Conservation (phyloP, 1,140 invertebrate genomes). For the Ceratosolen solmsi region DNA sequence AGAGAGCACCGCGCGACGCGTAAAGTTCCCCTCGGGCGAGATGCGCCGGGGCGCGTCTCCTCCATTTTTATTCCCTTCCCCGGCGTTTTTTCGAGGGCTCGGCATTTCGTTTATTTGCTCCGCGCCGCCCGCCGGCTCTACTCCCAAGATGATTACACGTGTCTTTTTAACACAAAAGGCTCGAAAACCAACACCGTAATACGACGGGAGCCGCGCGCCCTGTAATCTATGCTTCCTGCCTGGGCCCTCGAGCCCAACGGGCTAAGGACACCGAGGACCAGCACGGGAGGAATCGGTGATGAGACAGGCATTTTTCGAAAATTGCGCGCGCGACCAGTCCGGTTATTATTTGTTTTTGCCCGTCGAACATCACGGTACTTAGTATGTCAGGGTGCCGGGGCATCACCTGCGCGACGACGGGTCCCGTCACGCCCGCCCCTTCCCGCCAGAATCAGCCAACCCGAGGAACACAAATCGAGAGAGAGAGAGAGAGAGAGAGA, state of each 20-base stretch:
- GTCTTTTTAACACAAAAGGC: conserved; percentile 75
- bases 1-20: conserved; percentile 5
- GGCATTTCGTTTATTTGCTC: conserved; percentile 55
- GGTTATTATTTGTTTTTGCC: conserved; percentile 72
- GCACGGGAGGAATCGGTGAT: conserved; percentile 62
- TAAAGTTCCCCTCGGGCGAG: conserved; percentile 44
- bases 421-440: conserved; percentile 37
- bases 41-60: conserved; percentile 44
- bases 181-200: conserved; percentile 76
- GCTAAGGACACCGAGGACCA: background rate
- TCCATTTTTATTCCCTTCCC: conserved; percentile 55
- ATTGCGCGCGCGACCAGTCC: conserved; percentile 59
- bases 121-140: conserved; percentile 50
- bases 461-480: too few relatives aligned
- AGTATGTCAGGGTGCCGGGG: conserved; percentile 62
- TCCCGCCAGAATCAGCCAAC: background rate
- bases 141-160: conserved; percentile 70
- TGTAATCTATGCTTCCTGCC: conserved; percentile 67
- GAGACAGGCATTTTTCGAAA: conserved; percentile 72
- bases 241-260: background rate
- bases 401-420: conserved; percentile 61
- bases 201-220: conserved; percentile 69
- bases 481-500: background rate
- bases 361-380: conserved; percentile 64
- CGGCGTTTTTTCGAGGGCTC: conserved; percentile 52